Evolutionary conservation across 2,797 vertebrate genomes (phyloP).

Genomic region (Catharus ustulatus): DNA sequence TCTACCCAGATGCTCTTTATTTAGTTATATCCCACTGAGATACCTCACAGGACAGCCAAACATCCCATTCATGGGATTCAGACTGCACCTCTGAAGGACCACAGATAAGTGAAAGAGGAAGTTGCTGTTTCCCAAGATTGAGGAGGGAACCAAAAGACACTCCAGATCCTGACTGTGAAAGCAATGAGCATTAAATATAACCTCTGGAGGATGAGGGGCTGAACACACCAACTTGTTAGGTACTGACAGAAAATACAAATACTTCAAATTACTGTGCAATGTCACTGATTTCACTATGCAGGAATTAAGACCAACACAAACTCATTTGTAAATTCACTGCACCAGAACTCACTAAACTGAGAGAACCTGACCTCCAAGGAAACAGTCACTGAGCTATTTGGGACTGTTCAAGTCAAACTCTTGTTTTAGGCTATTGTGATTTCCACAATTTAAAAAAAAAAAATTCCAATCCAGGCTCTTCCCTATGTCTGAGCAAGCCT

Average conservation of each 20-base stretch:
- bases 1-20: neutral
- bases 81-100: neutral
- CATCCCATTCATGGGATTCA: neutral
- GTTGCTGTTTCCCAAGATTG: neutral
- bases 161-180: neutral
- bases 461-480: neutral
- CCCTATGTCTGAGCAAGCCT: neutral
- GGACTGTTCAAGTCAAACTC: neutral
- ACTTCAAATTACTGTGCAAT: neutral
- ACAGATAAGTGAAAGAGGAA: neutral
- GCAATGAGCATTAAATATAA: neutral
- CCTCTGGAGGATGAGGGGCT: neutral
- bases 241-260: neutral
- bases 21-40: neutral
- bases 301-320: neutral
- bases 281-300: neutral
- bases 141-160: neutral
- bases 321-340: neutral
- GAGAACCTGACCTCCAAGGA: neutral
- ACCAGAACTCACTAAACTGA: neutral
- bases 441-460: neutral
- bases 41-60: neutral
- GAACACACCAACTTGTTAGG: neutral
- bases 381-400: neutral
- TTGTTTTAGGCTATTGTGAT: neutral